Evolutionary conservation across 2,888 invertebrate species (phyloP), one percentile per base, ranked within the genome.

Genomic region (Microctonus aethiopoides): DNA sequence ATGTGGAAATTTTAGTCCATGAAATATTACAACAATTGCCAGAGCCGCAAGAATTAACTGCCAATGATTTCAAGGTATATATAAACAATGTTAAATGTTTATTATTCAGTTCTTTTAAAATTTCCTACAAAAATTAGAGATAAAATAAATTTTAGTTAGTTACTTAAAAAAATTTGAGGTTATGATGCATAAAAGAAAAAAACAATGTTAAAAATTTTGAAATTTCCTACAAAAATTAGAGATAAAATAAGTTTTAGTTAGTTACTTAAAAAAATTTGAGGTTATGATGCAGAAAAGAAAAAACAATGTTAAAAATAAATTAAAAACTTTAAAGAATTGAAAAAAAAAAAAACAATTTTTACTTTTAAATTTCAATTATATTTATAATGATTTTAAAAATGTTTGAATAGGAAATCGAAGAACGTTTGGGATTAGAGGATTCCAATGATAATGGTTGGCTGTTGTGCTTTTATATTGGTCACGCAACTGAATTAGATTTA

Each of bases 1-100:
- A 89, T 78, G 83, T 87, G 24, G 89, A 90, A 79, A 91, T 91
- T 76, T 87, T 93, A 67, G 87, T 91, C 7, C 88, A 89, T 72
- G 87, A 89, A 76, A 88, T 92, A 60, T 84, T 93, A 59, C 87
- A 88, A 67, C 87, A 90, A 71, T 84, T 93, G 32, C 92, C 92
- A 3, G 90, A 90, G 77, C 89, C 91, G 9, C 81, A 88, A 83
- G 85, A 90, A 82, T 80, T 93, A 74, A 89, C 89, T 80, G 86
- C 88, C 73, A 81, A 88, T 2, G 85, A 90, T 62, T 91, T 93
- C 84, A 85, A 91, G 84, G 93, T 93, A 85, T 88, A 26, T 46
- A 29, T 29, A 16, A 52, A 22, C 16, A 5, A 52, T 16, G 9
- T 16, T 16, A 52, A 41, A 16, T 46, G n/a, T n/a, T n/a, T n/a